Evolutionary conservation across 2,797 vertebrate species (phyloP).

Genomic region (Rhynchonycteris naso): DNA sequence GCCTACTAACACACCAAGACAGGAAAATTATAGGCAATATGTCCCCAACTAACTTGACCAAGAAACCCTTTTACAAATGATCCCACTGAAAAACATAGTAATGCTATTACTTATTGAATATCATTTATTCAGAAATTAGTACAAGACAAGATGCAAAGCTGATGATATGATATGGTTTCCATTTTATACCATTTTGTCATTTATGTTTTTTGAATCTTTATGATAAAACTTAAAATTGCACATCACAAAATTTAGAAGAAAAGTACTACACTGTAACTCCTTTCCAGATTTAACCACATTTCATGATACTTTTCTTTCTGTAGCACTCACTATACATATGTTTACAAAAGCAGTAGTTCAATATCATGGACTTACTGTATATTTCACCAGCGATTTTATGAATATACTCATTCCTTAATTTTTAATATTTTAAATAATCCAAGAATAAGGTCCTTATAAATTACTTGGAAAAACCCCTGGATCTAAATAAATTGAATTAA

Average conservation of each 20-base stretch:
- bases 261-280: background rate
- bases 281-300: background rate
- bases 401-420: background rate
- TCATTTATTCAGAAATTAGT: conserved; percentile 32
- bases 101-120: background rate
- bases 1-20: background rate
- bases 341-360: background rate
- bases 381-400: background rate
- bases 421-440: background rate
- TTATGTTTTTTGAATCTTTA: background rate
- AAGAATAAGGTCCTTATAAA: background rate
- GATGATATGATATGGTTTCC: background rate
- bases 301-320: background rate
- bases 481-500: background rate
- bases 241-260: conserved; percentile 36
- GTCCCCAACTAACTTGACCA: conserved; percentile 19
- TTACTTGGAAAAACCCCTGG: background rate
- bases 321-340: background rate
- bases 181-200: background rate
- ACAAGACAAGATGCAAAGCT: background rate
- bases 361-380: background rate
- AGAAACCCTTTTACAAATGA: background rate
- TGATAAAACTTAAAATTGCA: conserved; percentile 40
- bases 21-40: conserved; percentile 5
- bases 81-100: background rate